Conservation (phyloP, 2,888 invertebrate genomes). For the Dioctria rufipes region DNA sequence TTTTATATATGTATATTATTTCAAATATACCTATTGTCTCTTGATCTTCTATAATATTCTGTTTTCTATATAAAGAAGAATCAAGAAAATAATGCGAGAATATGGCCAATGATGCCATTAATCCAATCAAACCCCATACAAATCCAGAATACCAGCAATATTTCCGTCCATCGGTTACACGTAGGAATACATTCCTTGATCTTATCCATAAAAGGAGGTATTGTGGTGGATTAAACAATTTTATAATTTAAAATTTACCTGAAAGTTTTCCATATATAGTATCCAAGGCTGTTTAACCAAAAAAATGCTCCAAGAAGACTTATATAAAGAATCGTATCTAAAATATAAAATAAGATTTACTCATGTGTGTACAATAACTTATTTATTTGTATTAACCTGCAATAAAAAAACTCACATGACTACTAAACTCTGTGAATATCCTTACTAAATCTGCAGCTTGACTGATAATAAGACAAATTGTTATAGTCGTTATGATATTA, state of each 20-base stretch:
- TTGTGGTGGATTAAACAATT: neutral
- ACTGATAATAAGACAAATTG: conserved; percentile 82
- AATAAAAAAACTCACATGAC: conserved; percentile 84
- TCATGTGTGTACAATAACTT: too few relatives aligned
- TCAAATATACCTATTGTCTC: conserved; percentile 78
- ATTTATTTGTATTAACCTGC: conserved; percentile 75
- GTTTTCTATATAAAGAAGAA: conserved; percentile 74
- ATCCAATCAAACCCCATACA: conserved; percentile 82
- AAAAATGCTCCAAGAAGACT: conserved; percentile 86
- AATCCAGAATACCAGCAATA: conserved; percentile 90
- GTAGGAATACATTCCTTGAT: conserved; percentile 86
- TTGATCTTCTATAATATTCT: conserved; percentile 75
- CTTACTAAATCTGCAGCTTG: conserved; percentile 85
- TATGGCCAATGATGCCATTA: conserved; percentile 82
- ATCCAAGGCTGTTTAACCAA: conserved; percentile 89
- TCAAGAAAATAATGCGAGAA: conserved; percentile 87
- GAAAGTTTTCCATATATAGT: conserved; percentile 91
- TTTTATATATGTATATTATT: neutral
- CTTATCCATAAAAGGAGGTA: conserved; percentile 68
- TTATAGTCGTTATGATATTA: conserved; percentile 87
- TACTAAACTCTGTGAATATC: conserved; percentile 85
- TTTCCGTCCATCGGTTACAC: conserved; percentile 88
- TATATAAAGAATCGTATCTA: conserved; percentile 84
- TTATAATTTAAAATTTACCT: conserved; percentile 72
- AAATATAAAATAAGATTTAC: conserved; percentile 65